Conservation (phyloP, 2,888 invertebrate species). For the Trissoscelio sp. region DNA sequence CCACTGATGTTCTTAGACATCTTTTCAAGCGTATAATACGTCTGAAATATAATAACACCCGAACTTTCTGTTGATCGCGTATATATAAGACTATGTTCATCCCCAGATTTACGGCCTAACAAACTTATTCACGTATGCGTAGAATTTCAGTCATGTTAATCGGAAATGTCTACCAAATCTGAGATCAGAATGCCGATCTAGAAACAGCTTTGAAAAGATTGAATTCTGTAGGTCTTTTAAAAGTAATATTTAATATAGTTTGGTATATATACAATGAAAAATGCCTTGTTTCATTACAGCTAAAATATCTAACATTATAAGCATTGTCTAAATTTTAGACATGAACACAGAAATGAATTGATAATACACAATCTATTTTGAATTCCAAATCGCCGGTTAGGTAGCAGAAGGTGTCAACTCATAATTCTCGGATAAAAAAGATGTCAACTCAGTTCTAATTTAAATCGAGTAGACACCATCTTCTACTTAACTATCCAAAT, state of each 20-base stretch:
- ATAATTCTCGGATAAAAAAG: no score
- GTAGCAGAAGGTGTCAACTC: no score
- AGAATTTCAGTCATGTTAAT: constrained; percentile 34
- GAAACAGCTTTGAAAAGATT: neutral
- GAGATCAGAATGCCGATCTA: constrained; percentile 21
- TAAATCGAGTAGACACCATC: no score
- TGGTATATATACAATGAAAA: no score
- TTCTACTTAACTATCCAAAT: no score
- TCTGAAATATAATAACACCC: constrained; percentile 51
- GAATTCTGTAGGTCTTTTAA: neutral
- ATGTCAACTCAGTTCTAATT: no score
- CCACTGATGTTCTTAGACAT: constrained; percentile 53
- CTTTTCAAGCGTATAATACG: constrained; percentile 60
- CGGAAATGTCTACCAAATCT: constrained; percentile 3
- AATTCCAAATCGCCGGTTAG: no score
- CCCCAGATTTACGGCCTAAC: constrained; percentile 49
- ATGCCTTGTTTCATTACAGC: no score
- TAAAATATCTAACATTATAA: no score
- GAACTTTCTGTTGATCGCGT: constrained; percentile 42
- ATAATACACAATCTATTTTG: no score
- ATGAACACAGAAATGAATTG: no score
- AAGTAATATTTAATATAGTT: neutral
- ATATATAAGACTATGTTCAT: constrained; percentile 45
- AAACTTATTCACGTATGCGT: constrained; percentile 42
- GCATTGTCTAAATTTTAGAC: no score